Evolutionary conservation across 2,113 vertebrate species (phyloP).

Genomic region (Cranoglanis bouderius): DNA sequence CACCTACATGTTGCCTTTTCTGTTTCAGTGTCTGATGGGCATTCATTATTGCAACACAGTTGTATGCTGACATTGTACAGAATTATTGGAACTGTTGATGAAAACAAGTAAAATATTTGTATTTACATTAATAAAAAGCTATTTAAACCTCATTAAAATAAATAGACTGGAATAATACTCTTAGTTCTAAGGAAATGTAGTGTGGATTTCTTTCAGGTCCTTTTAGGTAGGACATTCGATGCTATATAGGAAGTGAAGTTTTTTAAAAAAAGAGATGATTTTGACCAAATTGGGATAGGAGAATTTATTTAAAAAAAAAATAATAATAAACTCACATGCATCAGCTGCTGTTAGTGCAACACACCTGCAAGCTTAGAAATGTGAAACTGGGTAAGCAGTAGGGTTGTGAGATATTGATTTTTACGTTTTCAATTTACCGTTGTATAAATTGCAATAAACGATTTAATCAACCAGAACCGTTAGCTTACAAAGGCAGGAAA

Average conservation of each 20-base stretch:
- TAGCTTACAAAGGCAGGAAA: neutral
- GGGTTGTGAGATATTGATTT: neutral
- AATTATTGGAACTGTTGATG: conserved; percentile 11
- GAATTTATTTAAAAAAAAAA: neutral
- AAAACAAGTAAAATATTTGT: conserved; percentile 27
- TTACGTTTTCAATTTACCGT: neutral
- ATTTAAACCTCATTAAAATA: conserved; percentile 8
- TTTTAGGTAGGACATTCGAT: neutral
- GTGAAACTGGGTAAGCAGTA: neutral
- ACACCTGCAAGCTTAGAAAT: neutral
- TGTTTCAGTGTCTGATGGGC: conserved; percentile 36
- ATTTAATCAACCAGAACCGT: neutral
- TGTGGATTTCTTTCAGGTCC: neutral
- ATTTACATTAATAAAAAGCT: conserved; percentile 19
- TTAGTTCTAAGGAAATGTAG: conserved; percentile 1
- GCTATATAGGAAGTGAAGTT: neutral
- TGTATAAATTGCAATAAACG: neutral
- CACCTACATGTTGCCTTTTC: conserved; percentile 36
- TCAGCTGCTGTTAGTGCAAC: neutral
- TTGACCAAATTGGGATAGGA: neutral
- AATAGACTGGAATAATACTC: conserved; percentile 7
- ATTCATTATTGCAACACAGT: conserved; percentile 6
- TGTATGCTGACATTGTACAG: conserved; percentile 18
- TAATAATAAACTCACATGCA: neutral
- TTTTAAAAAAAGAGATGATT: neutral